Base-by-base conservation (phyloP, 2,113 vertebrate species). In the Dolichotis patagonum region DNA sequence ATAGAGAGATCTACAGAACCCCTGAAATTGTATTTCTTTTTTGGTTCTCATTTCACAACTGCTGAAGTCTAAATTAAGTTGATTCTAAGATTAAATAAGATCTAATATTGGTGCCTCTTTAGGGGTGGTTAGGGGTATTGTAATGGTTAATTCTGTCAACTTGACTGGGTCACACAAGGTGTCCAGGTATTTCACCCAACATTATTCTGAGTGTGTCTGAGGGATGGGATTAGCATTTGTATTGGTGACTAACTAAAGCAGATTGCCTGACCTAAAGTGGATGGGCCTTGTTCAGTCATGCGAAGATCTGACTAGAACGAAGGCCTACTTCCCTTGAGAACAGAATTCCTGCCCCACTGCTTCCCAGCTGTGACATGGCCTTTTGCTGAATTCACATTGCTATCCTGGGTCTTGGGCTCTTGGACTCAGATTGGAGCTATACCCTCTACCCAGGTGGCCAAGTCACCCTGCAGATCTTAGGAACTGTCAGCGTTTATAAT, bases 31-130 rank as follows among this genome's bases (percentile, higher is more conserved):
- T 30, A 26, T 82, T 49, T 67, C 28, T 35, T 56, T 62, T 77
- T 52, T 52, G 11, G 12, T 41, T 82, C 67, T 91, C 89, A 4
- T 81, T 95, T 78, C 32, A 35, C 41, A 90, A 32, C 87, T 65
- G 65, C 75, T 92, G 16, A 95, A 96, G 38, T 80, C 87, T 71
- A 56, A 93, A 97, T 91, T 93, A 97, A 96, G 90, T 62, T 69
- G 46, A 32, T 73, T 88, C 90, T 77, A 81, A 78, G 7, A 78
- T 75, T 49, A 78, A 77, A 71, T 12, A 83, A 73, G 56, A 88
- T 49, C n/a, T 49, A 41, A 95, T 62, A 38, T 28, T 14, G 7
- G 52, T 83, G 52, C 26, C 67, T 96, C 87, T 82, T 87, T 95
- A 67, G 46, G 16, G 65, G 80, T 65, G 1, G 54, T 19, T 73